Evolutionary conservation across 2,797 vertebrate species (phyloP).

Genomic region (Sebastes aleutianus): DNA sequence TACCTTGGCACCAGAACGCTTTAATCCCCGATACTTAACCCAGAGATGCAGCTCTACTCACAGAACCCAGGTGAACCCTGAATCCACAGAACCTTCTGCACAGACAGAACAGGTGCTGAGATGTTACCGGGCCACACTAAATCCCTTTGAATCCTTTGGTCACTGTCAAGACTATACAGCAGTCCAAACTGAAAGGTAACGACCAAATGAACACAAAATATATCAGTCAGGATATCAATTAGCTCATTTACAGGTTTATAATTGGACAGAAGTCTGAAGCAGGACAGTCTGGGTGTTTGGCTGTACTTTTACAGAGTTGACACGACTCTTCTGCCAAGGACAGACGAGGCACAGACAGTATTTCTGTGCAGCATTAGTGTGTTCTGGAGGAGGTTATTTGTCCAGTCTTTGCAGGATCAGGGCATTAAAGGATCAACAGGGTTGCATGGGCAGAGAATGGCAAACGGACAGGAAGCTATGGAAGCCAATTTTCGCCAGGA

Average conservation of each 20-base stretch:
- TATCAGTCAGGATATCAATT: slow-evolving; percentile 22
- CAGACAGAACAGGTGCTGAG: slow-evolving; percentile 17
- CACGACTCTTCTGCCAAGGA: not conserved
- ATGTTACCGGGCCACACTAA: slow-evolving; percentile 14
- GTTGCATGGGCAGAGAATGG: not conserved
- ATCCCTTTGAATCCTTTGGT: slow-evolving; percentile 58
- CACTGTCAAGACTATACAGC: slow-evolving; percentile 21
- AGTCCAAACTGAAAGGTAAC: slow-evolving; percentile 10
- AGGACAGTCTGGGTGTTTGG: not conserved
- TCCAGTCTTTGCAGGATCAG: slow-evolving; percentile 36
- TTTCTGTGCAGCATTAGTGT: not conserved
- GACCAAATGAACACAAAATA: slow-evolving; percentile 11
- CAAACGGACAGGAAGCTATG: not conserved
- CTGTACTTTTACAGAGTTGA: slow-evolving; percentile 6
- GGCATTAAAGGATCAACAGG: slow-evolving; percentile 11
- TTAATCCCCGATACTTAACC: slow-evolving; percentile 42
- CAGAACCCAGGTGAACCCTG: slow-evolving; percentile 15
- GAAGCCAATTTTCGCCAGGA: slow-evolving; percentile 7
- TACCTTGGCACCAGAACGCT: slow-evolving; percentile 38
- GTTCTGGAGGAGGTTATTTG: slow-evolving; percentile 7
- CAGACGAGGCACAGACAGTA: not conserved
- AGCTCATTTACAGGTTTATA: slow-evolving; percentile 40
- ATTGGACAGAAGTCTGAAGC: slow-evolving; percentile 9
- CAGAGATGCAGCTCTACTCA: slow-evolving; percentile 25
- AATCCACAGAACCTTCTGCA: slow-evolving; percentile 16